Base-by-base conservation (phyloP, 2,888 invertebrate species). In the Odontomyia ornata region DNA sequence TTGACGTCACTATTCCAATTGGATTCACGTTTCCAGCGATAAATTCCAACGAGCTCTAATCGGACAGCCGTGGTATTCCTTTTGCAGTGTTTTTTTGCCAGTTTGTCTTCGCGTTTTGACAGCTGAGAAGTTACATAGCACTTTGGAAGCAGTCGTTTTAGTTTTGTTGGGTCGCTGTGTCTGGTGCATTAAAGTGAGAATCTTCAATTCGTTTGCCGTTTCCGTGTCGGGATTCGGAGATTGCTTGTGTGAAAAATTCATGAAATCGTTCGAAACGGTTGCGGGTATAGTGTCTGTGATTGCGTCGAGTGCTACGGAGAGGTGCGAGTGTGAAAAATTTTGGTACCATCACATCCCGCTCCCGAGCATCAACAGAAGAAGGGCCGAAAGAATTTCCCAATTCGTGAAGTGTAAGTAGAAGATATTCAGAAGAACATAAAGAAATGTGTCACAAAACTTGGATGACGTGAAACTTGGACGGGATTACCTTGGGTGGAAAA, bases 371-470 rank as follows among this genome's bases (percentile, higher is more conserved):
- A n/a, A n/a, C 60, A 13, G n/a, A 28, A 18, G 5, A 47, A 47
- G 69, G 47, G 69, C 69, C 47, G 23, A 7, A 11, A 69, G 30
- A 47, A 47, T 46, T 69, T 47, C 47, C 18, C 27, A 69, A 46
- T 46, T 46, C n/a, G 69, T 65, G 69, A 47, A 69, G 69, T 69
- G 69, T 69, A 69, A 69, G 69, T 69, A 69, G 27, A 21, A n/a
- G 36, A 65, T 25, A 15, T 9, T 52, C 7, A 4, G 18, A 52
- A 52, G 15, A 15, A 52, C 5, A 36, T 5, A 36, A 36, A 5
- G 36, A 36, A 36, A 36, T 36, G 36, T 36, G 36, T 36, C 36
- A 36, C 9, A 9, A 36, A n/a, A n/a, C 5, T 36, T 36, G 36
- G 36, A 3, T 36, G 36, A 36, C 3, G 36, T 36, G 9, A 36